Evolutionary conservation across 2,888 invertebrate species (phyloP), one percentile per base, ranked within the genome.

Genomic region (Brachynemurus nebulosus): DNA sequence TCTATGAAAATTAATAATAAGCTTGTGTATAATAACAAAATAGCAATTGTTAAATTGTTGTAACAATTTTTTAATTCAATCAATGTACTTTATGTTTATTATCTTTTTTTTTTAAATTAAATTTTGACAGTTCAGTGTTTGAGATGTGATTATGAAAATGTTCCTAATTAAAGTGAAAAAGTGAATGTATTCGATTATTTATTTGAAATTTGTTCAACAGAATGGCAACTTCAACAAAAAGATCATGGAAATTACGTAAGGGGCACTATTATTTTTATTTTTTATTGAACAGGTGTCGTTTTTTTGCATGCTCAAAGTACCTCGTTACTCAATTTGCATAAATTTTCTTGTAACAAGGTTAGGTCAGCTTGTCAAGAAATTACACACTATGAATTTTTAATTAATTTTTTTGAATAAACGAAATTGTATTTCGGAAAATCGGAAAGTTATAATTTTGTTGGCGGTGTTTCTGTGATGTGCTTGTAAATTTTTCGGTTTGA

Each of bases 241-340:
- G 82, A 72, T 80, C 84, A 68, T 84, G 84, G 83, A 84, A 82
- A 72, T 71, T 85, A 55, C 84, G 86, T 85, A 74, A 72, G 85
- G 78, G 55, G 49, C 14, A 12, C 30, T 30, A 30, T 30, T 30
- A 30, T 30, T 30, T 3, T 27, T 3, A 30, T 30, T 30, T 30
- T 30, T 3, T 12, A 12, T 12, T 30, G 30, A 30, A 30, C 30
- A 30, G 30, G 30, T 30, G 30, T 30, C 30, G n/a, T n/a, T 30
- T 14, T 7, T 7, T 30, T 12, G 2, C 14, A 30, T 9, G 14
- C 11, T 30, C n/a, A n/a, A n/a, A n/a, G n/a, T n/a, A n/a, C n/a
- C n/a, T n/a, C n/a, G n/a, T n/a, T n/a, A n/a, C n/a, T 30, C 12
- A 30, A 30, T 30, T 30, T 30, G 30, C 30, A 30, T 30, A 30